Evolutionary conservation across 1,140 invertebrate species (phyloP).

Genomic region (Hypothenemus hampei): DNA sequence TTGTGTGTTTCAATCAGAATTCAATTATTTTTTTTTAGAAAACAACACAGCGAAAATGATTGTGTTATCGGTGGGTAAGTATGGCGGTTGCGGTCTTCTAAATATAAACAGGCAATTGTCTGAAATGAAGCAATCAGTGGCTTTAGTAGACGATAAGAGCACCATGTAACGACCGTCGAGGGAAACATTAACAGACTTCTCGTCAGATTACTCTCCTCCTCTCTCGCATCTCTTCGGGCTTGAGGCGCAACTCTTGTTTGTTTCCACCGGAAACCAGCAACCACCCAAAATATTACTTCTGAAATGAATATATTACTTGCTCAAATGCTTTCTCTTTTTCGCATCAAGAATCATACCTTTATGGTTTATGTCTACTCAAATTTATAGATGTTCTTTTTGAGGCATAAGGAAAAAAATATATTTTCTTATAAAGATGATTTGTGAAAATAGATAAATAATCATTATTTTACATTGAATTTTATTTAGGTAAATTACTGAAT

Average conservation of each 20-base stretch:
- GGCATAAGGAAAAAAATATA: too few relatives aligned
- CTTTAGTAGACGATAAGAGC: constrained; percentile 46
- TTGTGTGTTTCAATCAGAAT: background rate
- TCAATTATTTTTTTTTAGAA: background rate
- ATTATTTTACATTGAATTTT: too few relatives aligned
- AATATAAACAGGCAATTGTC: constrained; percentile 49
- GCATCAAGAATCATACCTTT: constrained; percentile 7
- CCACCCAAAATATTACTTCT: constrained; percentile 24
- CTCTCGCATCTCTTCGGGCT: constrained; percentile 41
- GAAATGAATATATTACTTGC: constrained; percentile 28
- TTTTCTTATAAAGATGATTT: too few relatives aligned
- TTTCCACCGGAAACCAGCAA: background rate
- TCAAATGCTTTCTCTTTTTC: constrained; percentile 9
- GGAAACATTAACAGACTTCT: constrained; percentile 49
- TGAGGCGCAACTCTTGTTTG: constrained; percentile 15
- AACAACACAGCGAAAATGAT: constrained; percentile 13
- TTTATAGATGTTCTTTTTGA: too few relatives aligned
- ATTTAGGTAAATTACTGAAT: too few relatives aligned
- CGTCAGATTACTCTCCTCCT: constrained; percentile 49
- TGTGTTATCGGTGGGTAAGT: constrained; percentile 26
- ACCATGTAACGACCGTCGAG: constrained; percentile 45
- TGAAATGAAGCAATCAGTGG: constrained; percentile 49
- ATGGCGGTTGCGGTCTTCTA: constrained; percentile 42
- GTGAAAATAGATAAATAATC: too few relatives aligned
- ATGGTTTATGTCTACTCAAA: too few relatives aligned